Evolutionary conservation across 2,113 vertebrate genomes (phyloP), one percentile per base, ranked within the genome.

Genomic region (Perca fluviatilis): DNA sequence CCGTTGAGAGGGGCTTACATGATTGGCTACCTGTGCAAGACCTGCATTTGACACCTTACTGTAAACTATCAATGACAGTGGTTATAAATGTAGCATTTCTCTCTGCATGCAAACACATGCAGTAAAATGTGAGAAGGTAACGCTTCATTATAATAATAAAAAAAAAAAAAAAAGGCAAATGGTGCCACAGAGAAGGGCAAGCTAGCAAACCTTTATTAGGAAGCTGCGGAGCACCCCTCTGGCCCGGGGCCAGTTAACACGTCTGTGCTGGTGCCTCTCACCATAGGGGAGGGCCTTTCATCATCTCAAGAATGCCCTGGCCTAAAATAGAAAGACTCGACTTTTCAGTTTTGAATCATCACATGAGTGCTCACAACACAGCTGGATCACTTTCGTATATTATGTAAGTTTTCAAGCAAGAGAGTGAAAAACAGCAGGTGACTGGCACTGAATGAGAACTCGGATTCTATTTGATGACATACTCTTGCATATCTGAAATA

Each of bases 281-380:
- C 54, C 65, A 54, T 53, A 70, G 77, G 63, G 33, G 74, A 61
- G 67, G 74, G 77, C 51, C 78, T 80, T 86, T 88, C 65, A 85
- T 84, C 81, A 73, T 82, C 75, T 84, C 58, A 89, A 89, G 89
- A 91, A 88, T 73, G 83, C 79, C 73, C 75, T 3, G 21, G 65
- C 80, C 85, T 82, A 89, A 93, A 93, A 93, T 92, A 91, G 91
- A 85, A 90, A 79, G 72, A 85, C 71, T 47, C 64, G 62, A 74
- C 83, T 78, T 91, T 88, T 90, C 57, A 69, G 82, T 85, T 91
- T 86, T 14, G 64, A 74, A 74, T 75, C 85, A 82, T 93, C 86
- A 87, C 86, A 89, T 63, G 72, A 86, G 54, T 5, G 88, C 67
- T 43, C 63, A 15, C 18, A 75, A 85, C 74, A 53, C 67, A 86